These are phyloP conservation scores for Macropis europaea DNA, from an alignment of 2,888 invertebrate species.

Conservation along the genomic window DNA sequence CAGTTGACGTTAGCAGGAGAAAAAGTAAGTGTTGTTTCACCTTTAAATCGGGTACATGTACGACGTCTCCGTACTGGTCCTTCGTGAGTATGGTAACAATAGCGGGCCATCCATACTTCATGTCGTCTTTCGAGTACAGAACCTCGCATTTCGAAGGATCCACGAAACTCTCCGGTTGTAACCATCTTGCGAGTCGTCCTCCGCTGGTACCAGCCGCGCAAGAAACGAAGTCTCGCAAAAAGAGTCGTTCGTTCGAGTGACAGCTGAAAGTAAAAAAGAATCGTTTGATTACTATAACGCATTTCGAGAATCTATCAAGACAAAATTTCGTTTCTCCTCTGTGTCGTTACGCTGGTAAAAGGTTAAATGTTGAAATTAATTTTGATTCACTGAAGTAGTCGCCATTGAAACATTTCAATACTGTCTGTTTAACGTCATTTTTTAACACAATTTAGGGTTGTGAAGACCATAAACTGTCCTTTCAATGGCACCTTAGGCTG, in stretches of 20 bases:
- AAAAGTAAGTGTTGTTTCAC: conserved; percentile 78
- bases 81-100: conserved; percentile 90
- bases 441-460: too few species aligned
- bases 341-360: too few species aligned
- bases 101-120: conserved; percentile 91
- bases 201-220: conserved; percentile 93
- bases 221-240: conserved; percentile 94
- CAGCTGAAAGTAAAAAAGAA: conserved; percentile 82
- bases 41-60: conserved; percentile 91
- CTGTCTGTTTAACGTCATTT: too few species aligned
- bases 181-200: conserved; percentile 95
- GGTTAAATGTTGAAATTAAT: too few species aligned
- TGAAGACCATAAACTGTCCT: too few species aligned
- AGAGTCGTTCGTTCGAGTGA: conserved; percentile 94
- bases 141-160: conserved; percentile 94
- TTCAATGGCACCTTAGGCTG: too few species aligned
- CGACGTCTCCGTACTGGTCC: conserved; percentile 95
- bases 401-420: too few species aligned
- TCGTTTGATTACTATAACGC: background rate
- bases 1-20: too few species aligned
- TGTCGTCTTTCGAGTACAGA: conserved; percentile 86
- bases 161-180: conserved; percentile 95
- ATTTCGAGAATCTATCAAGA: too few species aligned
- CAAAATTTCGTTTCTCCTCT: too few species aligned
- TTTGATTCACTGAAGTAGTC: too few species aligned